Conservation (phyloP, 2,888 invertebrate genomes). For the Diogma glabrata region DNA sequence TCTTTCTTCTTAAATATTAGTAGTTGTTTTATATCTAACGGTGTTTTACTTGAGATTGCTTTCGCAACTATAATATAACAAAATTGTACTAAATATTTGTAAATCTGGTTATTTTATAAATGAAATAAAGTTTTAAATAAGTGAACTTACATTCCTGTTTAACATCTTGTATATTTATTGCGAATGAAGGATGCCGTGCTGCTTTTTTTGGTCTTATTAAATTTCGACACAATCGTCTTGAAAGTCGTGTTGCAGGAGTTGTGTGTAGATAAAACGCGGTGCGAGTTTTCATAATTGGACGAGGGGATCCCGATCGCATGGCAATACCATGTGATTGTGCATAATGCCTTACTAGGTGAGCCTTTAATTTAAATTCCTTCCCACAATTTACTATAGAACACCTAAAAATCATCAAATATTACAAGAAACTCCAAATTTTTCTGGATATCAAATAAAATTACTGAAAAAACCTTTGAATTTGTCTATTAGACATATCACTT, state of each 20-base stretch:
- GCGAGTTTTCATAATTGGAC: slow-evolving; percentile 94
- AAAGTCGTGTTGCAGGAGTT: slow-evolving; percentile 80
- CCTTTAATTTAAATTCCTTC: slow-evolving; percentile 92
- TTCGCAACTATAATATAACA: slow-evolving; percentile 38
- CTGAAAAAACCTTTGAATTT: slow-evolving; percentile 28
- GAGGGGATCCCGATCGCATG: slow-evolving; percentile 63
- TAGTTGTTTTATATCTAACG: slow-evolving; percentile 43
- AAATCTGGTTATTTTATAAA: no score
- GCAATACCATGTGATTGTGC: slow-evolving; percentile 74
- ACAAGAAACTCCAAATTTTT: not conserved
- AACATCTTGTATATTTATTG: slow-evolving; percentile 65
- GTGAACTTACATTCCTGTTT: slow-evolving; percentile 71
- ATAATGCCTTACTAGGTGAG: slow-evolving; percentile 87
- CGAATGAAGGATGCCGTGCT: slow-evolving; percentile 74
- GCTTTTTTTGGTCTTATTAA: slow-evolving; percentile 74
- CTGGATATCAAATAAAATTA: not conserved
- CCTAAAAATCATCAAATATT: slow-evolving; percentile 42
- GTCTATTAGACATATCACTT: slow-evolving; percentile 35
- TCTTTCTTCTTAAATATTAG: slow-evolving; percentile 44
- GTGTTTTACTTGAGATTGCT: slow-evolving; percentile 43
- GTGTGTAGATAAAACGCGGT: slow-evolving; percentile 93
- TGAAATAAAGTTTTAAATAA: no score
- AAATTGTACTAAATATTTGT: slow-evolving; percentile 5
- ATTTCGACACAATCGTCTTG: slow-evolving; percentile 74
- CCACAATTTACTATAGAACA: slow-evolving; percentile 87